Conservation (phyloP, 2,113 vertebrate species). For the Potamarius usumacintae region DNA sequence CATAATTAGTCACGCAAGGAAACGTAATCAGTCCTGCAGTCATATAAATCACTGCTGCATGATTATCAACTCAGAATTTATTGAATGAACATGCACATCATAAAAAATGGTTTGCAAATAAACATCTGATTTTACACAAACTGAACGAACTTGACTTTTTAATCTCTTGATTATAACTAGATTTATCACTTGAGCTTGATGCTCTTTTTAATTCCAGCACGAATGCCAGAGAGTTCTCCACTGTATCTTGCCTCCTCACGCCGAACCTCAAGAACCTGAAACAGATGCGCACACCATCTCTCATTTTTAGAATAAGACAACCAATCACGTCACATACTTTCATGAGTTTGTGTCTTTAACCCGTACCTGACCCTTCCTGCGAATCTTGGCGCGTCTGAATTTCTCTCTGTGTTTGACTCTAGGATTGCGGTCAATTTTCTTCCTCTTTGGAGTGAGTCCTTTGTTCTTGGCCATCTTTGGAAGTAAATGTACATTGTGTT, state of each 20-base stretch:
- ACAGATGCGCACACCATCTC: neutral
- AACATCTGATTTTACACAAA: slow-evolving; percentile 8
- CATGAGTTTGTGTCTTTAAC: too few species aligned
- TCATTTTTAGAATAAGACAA: neutral
- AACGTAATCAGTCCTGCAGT: neutral
- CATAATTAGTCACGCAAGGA: neutral
- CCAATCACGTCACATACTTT: neutral
- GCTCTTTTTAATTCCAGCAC: slow-evolving; percentile 93
- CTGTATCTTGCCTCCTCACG: slow-evolving; percentile 80
- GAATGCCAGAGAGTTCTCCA: slow-evolving; percentile 90
- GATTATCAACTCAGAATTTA: neutral
- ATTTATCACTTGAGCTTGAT: slow-evolving; percentile 82
- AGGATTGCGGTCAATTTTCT: slow-evolving; percentile 95
- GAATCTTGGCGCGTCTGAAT: slow-evolving; percentile 88
- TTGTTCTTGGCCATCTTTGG: slow-evolving; percentile 82
- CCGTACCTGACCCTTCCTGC: slow-evolving; percentile 86
- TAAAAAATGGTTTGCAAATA: neutral
- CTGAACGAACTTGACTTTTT: neutral
- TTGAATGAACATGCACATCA: neutral
- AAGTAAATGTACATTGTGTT: neutral
- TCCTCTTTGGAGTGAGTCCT: slow-evolving; percentile 91
- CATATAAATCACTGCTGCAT: neutral
- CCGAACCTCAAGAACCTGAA: slow-evolving; percentile 83
- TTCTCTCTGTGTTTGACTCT: slow-evolving; percentile 95
- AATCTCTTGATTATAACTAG: neutral